Evolutionary conservation across 1,140 invertebrate genomes (phyloP).

Genomic region (Lasioglossum albipes): DNA sequence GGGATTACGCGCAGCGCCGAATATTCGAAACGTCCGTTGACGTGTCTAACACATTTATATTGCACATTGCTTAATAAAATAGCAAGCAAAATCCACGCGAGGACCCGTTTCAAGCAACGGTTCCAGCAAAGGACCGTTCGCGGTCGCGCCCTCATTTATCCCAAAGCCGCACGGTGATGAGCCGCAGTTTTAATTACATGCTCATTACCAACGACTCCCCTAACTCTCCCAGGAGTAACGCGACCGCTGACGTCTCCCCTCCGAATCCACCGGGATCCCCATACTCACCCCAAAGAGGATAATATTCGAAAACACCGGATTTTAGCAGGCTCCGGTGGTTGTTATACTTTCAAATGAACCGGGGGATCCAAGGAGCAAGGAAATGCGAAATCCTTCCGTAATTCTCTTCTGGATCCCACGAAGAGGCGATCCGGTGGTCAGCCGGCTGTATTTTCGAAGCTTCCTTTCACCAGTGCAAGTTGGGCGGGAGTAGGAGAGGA

Average conservation of each 20-base stretch:
- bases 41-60: no score
- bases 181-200: slow-evolving; percentile 1
- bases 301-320: slow-evolving; percentile 9
- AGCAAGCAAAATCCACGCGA: no score
- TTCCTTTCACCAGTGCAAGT: slow-evolving; percentile 47
- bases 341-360: slow-evolving; percentile 63
- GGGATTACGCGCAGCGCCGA: no score
- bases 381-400: slow-evolving; percentile 32
- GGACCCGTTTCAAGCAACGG: no score
- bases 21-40: no score
- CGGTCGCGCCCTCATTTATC: background rate
- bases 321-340: background rate
- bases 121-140: background rate
- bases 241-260: background rate
- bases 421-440: slow-evolving; percentile 51
- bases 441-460: slow-evolving; percentile 55
- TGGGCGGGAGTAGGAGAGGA: background rate
- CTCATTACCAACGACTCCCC: background rate
- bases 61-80: no score
- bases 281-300: slow-evolving; percentile 12
- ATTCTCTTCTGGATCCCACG: background rate
- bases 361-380: slow-evolving; percentile 35
- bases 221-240: background rate
- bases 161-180: background rate
- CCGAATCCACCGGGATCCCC: background rate